phyloP scores from a whole-genome alignment of 2,797 vertebrate genomes.

The Fundulus diaphanus region DNA sequence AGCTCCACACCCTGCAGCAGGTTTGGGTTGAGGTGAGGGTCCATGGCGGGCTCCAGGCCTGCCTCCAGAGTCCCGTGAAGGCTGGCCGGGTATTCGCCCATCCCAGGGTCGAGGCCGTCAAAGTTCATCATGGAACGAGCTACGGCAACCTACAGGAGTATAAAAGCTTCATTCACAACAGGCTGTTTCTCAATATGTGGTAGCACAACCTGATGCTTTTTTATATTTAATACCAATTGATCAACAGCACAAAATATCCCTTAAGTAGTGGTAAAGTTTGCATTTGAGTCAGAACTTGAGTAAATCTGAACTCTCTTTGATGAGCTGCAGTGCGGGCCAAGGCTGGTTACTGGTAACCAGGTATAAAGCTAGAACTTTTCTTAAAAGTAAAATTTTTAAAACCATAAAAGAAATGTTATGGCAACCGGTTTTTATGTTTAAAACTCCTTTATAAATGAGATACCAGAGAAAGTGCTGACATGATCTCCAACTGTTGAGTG shows the following conservation, averaged over 20 bases:
- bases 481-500: too few species aligned
- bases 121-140: slow-evolving; percentile 89
- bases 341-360: neutral
- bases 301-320: neutral
- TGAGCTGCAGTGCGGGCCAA: neutral
- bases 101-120: slow-evolving; percentile 88
- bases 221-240: neutral
- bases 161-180: neutral
- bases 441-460: too few species aligned
- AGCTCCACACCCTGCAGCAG: slow-evolving; percentile 92
- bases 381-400: neutral
- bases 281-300: neutral
- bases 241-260: neutral
- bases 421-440: too few species aligned
- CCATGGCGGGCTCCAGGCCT: slow-evolving; percentile 87
- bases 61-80: slow-evolving; percentile 82
- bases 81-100: slow-evolving; percentile 86
- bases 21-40: slow-evolving; percentile 87
- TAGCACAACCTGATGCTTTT: neutral
- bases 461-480: too few species aligned
- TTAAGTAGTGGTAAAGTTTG: neutral
- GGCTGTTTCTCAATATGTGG: neutral
- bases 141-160: slow-evolving; percentile 41
- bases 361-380: neutral
- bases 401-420: too few species aligned